phyloP scores from a whole-genome alignment of 1,140 invertebrate species.

The Drosophila micromelanica region DNA sequence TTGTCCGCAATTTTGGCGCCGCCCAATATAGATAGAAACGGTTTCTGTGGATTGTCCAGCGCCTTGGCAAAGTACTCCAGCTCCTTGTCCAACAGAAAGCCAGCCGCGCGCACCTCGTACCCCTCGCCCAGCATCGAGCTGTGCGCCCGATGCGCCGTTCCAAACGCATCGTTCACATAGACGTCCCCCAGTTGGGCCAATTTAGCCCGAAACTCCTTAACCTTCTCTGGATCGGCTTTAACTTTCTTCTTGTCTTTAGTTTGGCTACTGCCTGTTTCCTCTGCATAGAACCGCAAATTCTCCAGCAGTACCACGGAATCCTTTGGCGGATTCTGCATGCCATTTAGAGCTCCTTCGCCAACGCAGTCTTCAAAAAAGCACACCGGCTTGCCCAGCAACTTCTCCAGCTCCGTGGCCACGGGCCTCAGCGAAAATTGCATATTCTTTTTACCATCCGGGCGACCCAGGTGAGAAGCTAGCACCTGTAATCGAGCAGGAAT shows the following conservation, averaged over 20 bases:
- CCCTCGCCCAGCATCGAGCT: conserved; percentile 96
- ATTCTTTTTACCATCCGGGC: conserved; percentile 95
- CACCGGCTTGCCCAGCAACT: conserved; percentile 93
- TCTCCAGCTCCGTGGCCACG: conserved; percentile 95
- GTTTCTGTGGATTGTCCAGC: conserved; percentile 96
- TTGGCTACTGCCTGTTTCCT: conserved; percentile 99
- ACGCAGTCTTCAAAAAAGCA: conserved; percentile 97
- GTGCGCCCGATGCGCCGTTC: conserved; percentile 99
- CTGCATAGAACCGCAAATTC: conserved; percentile 98
- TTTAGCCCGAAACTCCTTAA: conserved; percentile 94
- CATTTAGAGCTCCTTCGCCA: conserved; percentile 93
- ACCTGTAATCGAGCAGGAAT: conserved; percentile 83
- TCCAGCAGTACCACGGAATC: conserved; percentile 97
- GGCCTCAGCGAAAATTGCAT: conserved; percentile 95
- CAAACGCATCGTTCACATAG: conserved; percentile 99
- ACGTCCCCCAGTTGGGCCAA: conserved; percentile 97
- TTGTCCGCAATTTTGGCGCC: conserved; percentile 99
- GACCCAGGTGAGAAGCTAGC: conserved; percentile 98
- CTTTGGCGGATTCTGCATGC: conserved; percentile 92
- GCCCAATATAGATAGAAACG: conserved; percentile 98
- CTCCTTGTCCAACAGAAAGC: conserved; percentile 99
- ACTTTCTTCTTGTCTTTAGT: conserved; percentile 94
- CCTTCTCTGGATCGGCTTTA: conserved; percentile 85
- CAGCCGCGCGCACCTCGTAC: conserved; percentile 94
- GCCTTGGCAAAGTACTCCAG: conserved; percentile 98